Base-by-base conservation (phyloP, 2,888 invertebrate species). In the Drosophila falleni region DNA sequence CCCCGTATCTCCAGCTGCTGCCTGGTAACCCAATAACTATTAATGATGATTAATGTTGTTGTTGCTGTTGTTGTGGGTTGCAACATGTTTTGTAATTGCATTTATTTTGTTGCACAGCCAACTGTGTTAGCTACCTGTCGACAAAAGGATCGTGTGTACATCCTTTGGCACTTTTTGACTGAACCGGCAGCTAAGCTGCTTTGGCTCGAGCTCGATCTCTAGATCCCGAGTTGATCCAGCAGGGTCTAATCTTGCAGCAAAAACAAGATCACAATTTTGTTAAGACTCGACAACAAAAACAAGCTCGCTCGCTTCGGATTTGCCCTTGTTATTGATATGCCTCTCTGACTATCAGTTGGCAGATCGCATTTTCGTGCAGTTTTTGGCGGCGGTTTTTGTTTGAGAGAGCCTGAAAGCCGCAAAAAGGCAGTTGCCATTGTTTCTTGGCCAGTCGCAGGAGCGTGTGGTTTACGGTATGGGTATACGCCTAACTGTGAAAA, bases 121-220 rank as follows among this genome's bases (percentile, higher is more conserved):
- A 29, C 79, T 78, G n/a, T n/a, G n/a, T n/a, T n/a, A 84, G 35
- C 79, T 78, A 84, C 87, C 87, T 85, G 85, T 23, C 16, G 49
- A 47, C n/a, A 29, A 33, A 50, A 50, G 49, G 49, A 50, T 50
- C 54, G 49, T 50, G 33, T 42, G 35, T 35, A 41, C 62, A 54
- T 61, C 60, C 72, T 58, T 62, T 55, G 16, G 59, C 63, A 44
- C 60, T 55, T 58, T 15, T 15, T 71, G 51, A 46, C 56, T 65
- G 60, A 50, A 50, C 49, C 33, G 33, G 49, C 49, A 63, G 55
- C 73, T 90, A 90, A 90, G 89, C 90, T 71, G 87, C 89, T 88
- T 89, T 90, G 91, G 91, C 90, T 90, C 91, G 90, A 90, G 90
- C 84, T 79, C 84, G 53, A 62, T 90, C 84, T 79, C 84, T 50